A percentile compares a stretch with the other conserved stretches of the same genome.
phyloP scores from a whole-genome alignment of 1,140 invertebrate species.

The Thaumatotibia leucotreta region DNA sequence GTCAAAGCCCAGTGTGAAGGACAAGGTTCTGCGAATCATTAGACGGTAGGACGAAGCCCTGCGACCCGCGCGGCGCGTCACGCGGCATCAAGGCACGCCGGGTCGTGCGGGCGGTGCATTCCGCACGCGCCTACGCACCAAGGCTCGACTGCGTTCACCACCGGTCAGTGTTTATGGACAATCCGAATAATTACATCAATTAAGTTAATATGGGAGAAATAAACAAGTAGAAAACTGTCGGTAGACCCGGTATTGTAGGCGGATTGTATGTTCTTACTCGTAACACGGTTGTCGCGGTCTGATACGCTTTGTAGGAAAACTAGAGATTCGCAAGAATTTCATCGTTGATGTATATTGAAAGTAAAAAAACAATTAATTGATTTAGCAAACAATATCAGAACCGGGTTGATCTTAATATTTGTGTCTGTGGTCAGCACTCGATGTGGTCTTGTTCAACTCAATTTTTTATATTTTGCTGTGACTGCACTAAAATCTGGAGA shows the following conservation, averaged over 20 bases:
- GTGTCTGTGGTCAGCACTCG: too few relatives aligned
- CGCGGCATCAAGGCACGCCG: not conserved
- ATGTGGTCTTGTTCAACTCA: too few relatives aligned
- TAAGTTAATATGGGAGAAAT: not conserved
- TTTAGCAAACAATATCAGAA: too few relatives aligned
- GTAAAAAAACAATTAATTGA: too few relatives aligned
- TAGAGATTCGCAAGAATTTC: too few relatives aligned
- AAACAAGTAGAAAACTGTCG: not conserved
- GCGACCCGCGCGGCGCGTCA: not conserved
- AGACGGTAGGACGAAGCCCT: not conserved
- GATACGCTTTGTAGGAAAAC: too few relatives aligned
- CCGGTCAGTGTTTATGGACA: constrained; percentile 12
- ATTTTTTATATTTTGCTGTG: too few relatives aligned
- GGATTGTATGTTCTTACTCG: not conserved
- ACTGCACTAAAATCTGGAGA: too few relatives aligned
- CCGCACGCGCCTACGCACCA: constrained; percentile 35
- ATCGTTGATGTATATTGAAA: too few relatives aligned
- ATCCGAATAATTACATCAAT: not conserved
- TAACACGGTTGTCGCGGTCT: not conserved
- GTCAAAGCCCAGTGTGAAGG: not conserved
- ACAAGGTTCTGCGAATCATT: not conserved
- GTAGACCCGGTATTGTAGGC: not conserved
- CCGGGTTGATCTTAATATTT: too few relatives aligned
- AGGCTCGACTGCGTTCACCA: constrained; percentile 35
- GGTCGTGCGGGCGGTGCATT: constrained; percentile 42